These are phyloP conservation scores for Odocoileus hemionus DNA, from an alignment of 2,113 vertebrate species.

Conservation along the genomic window DNA sequence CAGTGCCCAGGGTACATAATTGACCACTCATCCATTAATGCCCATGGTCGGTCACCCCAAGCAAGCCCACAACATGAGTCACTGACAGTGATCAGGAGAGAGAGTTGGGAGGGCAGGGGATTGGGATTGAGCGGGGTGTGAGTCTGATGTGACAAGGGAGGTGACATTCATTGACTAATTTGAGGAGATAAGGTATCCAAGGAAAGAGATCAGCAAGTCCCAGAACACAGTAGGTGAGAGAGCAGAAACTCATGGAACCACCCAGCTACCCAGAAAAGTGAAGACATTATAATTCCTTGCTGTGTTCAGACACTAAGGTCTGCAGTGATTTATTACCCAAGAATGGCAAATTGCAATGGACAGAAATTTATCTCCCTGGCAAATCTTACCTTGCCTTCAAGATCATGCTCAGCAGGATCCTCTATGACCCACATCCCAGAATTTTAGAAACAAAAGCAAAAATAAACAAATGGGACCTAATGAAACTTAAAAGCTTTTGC, in stretches of 20 bases:
- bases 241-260: background rate
- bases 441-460: no score
- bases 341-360: background rate
- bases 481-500: no score
- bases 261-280: background rate
- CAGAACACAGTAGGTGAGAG: background rate
- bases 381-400: background rate
- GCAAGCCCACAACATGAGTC: background rate
- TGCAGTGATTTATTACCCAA: background rate
- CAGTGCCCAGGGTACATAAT: background rate
- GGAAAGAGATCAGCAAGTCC: background rate
- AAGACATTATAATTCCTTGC: fast-evolving
- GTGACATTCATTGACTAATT: background rate
- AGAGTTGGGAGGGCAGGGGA: background rate
- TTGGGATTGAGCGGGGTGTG: fast-evolving
- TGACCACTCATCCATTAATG: background rate
- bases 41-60: background rate
- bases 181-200: fast-evolving
- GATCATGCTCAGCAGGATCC: no score
- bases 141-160: background rate
- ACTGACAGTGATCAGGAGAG: background rate
- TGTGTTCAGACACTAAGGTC: background rate
- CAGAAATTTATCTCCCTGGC: background rate
- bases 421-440: no score
- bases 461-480: no score